Conservation (phyloP, 2,113 vertebrate species). For the Petrocephalus zakoni region DNA sequence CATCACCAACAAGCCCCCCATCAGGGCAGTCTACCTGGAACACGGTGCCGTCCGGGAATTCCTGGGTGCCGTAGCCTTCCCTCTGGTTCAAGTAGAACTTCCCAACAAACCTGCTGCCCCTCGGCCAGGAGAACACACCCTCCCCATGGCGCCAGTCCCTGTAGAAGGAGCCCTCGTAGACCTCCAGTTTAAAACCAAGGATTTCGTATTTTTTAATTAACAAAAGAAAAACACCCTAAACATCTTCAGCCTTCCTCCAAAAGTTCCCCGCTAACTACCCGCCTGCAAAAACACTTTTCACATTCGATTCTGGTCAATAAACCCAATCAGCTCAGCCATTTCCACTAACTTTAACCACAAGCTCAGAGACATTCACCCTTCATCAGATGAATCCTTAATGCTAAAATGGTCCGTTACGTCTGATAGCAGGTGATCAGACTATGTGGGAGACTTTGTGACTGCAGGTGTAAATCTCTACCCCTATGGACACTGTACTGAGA, state of each 20-base stretch:
- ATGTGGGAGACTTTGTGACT: not conserved
- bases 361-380: not conserved
- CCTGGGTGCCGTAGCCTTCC: constrained; percentile 74
- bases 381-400: not conserved
- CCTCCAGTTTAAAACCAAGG: constrained; percentile 47
- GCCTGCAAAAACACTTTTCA: not conserved
- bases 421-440: not conserved
- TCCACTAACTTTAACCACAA: not conserved
- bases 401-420: not conserved
- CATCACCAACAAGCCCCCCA: not conserved
- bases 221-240: not conserved
- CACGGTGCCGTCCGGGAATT: constrained; percentile 52
- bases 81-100: constrained; percentile 74
- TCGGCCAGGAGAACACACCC: constrained; percentile 66
- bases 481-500: too few relatives aligned
- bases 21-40: constrained; percentile 63
- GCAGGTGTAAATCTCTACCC: not conserved
- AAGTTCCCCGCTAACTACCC: not conserved
- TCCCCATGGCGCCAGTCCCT: constrained; percentile 70
- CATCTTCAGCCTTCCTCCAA: not conserved
- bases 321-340: not conserved
- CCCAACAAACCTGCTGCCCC: constrained; percentile 69
- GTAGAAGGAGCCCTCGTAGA: constrained; percentile 71
- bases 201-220: not conserved
- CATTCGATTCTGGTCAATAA: not conserved